A percentile compares a stretch with the other conserved stretches of the same genome.
These are phyloP conservation scores for Axis porcinus DNA, from an alignment of 2,113 vertebrate species.

Conservation along the genomic window DNA sequence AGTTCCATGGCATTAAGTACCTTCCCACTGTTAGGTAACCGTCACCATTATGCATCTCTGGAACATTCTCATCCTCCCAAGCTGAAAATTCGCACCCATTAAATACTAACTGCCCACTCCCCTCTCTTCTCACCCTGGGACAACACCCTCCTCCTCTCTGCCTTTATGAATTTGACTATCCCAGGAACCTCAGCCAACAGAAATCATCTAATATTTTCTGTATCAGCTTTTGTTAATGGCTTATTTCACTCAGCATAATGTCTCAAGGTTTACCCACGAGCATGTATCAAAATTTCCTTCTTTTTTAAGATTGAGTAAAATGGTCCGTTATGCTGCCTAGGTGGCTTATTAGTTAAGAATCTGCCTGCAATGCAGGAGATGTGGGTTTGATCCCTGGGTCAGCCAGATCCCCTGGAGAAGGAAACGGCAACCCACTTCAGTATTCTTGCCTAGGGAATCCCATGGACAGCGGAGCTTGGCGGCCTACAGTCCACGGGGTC, in stretches of 20 bases:
- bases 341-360: neutral
- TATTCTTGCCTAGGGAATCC: neutral
- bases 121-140: neutral
- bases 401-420: neutral
- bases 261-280: neutral
- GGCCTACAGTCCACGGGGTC: neutral
- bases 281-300: neutral
- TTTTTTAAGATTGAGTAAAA: neutral
- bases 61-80: neutral
- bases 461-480: neutral
- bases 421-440: neutral
- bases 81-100: neutral
- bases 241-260: neutral
- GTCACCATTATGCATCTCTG: neutral
- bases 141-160: neutral
- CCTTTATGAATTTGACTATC: neutral
- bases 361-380: neutral
- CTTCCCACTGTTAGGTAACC: neutral
- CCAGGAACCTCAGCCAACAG: neutral
- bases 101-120: neutral
- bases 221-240: neutral
- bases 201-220: neutral
- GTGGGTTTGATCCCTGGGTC: neutral
- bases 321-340: neutral
- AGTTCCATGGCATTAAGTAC: neutral